A percentile compares a stretch with the other conserved stretches of the same genome.
phyloP scores from a whole-genome alignment of 2,888 invertebrate species.

The Drosophila bunnanda region DNA sequence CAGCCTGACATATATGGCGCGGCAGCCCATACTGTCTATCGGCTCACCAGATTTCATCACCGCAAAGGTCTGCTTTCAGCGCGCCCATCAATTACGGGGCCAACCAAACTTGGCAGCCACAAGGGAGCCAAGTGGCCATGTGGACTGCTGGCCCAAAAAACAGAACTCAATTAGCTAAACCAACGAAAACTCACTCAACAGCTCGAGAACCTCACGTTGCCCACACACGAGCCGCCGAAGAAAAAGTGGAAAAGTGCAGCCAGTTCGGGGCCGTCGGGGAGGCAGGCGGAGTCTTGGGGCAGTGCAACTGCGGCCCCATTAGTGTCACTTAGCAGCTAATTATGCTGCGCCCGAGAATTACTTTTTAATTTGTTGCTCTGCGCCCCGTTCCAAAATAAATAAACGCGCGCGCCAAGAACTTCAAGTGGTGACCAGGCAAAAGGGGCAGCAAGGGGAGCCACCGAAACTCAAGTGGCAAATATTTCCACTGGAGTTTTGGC shows the following conservation, averaged over 20 bases:
- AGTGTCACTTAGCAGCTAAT: slow-evolving; percentile 83
- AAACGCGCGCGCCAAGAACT: slow-evolving; percentile 52
- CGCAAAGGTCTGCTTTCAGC: slow-evolving; percentile 67
- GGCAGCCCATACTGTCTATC: slow-evolving; percentile 37
- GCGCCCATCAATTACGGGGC: slow-evolving; percentile 54
- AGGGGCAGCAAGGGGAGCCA: slow-evolving; percentile 8
- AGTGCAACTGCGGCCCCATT: slow-evolving; percentile 65
- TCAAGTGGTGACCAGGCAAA: slow-evolving; percentile 22
- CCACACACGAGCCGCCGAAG: slow-evolving; percentile 34
- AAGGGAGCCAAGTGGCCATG: slow-evolving; percentile 69
- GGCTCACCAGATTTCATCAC: slow-evolving; percentile 52
- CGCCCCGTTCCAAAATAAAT: slow-evolving; percentile 67
- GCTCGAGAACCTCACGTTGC: slow-evolving; percentile 23
- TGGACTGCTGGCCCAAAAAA: slow-evolving; percentile 46
- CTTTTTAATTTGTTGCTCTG: slow-evolving; percentile 78
- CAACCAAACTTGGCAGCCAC: slow-evolving; percentile 64
- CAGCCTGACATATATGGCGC: slow-evolving; percentile 56
- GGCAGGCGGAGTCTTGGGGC: slow-evolving; percentile 29
- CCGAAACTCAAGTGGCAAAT: slow-evolving; percentile 66
- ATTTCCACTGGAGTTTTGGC: slow-evolving; percentile 54
- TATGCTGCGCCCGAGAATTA: slow-evolving; percentile 79
- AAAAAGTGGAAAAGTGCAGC: slow-evolving; percentile 27
- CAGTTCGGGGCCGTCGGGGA: slow-evolving; percentile 2
- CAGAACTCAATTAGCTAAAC: slow-evolving; percentile 64
- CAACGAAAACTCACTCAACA: slow-evolving; percentile 46